phyloP scores from a whole-genome alignment of 2,797 vertebrate species.

The Sebastes oblongus region DNA sequence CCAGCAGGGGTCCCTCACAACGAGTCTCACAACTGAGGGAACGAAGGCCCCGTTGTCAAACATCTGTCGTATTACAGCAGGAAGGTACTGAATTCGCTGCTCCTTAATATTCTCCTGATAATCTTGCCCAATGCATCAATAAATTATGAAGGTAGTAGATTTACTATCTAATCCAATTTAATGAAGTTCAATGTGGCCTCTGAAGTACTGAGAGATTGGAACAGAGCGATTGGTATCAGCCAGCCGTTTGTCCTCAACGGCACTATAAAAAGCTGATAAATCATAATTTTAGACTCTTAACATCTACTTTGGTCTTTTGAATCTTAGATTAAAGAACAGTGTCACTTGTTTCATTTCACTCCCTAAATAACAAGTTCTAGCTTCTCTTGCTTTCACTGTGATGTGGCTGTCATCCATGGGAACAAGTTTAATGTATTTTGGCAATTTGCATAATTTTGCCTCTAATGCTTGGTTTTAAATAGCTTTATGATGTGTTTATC shows the following conservation, averaged over 20 bases:
- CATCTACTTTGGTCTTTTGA: background rate
- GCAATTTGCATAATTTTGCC: background rate
- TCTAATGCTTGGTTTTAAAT: background rate
- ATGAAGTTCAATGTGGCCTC: constrained; percentile 20
- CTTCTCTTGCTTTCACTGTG: background rate
- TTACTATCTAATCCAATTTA: constrained; percentile 19
- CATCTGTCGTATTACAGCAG: constrained; percentile 14
- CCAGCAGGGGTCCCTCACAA: constrained; percentile 14
- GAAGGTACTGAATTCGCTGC: background rate
- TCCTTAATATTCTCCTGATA: constrained; percentile 3
- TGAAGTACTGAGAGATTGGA: constrained; percentile 5
- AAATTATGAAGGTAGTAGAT: constrained; percentile 18
- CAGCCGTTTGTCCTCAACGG: constrained; percentile 5
- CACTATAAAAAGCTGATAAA: constrained; percentile 2
- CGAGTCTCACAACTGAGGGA: constrained; percentile 3
- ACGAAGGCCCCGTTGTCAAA: constrained; percentile 32
- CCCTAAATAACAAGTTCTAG: background rate
- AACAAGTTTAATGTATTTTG: background rate
- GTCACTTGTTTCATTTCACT: background rate
- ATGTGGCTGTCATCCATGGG: background rate
- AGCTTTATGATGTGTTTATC: background rate
- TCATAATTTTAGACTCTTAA: background rate
- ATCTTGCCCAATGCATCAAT: constrained; percentile 15
- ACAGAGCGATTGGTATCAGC: background rate
- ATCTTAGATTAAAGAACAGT: background rate